Evolutionary conservation across 2,888 invertebrate species (phyloP).

Genomic region (Atherix ibis): DNA sequence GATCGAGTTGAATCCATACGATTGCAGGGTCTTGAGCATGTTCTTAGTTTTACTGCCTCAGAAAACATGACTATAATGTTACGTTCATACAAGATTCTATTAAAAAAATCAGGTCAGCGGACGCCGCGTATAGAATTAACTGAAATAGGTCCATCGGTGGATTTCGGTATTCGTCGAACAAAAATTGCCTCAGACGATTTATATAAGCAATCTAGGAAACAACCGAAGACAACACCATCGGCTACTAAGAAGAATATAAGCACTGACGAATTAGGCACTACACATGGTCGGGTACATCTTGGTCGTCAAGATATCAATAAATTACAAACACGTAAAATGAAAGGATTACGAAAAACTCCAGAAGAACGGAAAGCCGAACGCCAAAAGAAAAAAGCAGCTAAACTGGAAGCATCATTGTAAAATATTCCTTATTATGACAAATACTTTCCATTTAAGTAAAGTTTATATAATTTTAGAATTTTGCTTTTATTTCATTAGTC

Average conservation of each 20-base stretch:
- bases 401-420: slow-evolving; percentile 19
- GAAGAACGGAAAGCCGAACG: slow-evolving; percentile 48
- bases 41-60: slow-evolving; percentile 72
- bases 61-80: slow-evolving; percentile 62
- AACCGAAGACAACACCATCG: slow-evolving; percentile 61
- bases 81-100: slow-evolving; percentile 58
- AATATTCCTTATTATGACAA: too few species aligned
- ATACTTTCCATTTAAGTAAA: too few species aligned
- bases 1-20: slow-evolving; percentile 51
- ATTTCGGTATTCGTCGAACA: slow-evolving; percentile 69
- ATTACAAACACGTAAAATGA: slow-evolving; percentile 82
- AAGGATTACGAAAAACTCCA: slow-evolving; percentile 62
- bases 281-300: slow-evolving; percentile 83
- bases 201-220: slow-evolving; percentile 63
- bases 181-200: slow-evolving; percentile 82
- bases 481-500: too few species aligned
- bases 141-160: slow-evolving; percentile 65
- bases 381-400: slow-evolving; percentile 37
- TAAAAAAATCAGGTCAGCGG: slow-evolving; percentile 83
- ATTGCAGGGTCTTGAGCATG: slow-evolving; percentile 87
- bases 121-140: slow-evolving; percentile 77
- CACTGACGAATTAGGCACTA: slow-evolving; percentile 74
- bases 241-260: slow-evolving; percentile 84
- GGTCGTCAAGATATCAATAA: slow-evolving; percentile 70
- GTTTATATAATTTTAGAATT: too few species aligned